Conservation (phyloP, 2,797 vertebrate species). For the Anguilla megastoma region DNA sequence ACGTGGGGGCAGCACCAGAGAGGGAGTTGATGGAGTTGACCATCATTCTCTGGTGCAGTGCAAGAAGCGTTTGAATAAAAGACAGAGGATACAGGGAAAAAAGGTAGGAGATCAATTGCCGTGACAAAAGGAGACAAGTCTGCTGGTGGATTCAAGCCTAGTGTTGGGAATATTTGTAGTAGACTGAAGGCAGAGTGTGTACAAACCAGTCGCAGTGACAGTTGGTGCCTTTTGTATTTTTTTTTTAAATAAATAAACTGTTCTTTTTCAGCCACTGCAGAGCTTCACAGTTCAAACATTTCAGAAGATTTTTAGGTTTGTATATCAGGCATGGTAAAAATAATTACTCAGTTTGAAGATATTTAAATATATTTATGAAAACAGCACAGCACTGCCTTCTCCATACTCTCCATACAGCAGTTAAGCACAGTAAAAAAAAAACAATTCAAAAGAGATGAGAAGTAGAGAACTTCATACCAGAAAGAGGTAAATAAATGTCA, state of each 20-base stretch:
- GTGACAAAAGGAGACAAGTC: slow-evolving; percentile 17
- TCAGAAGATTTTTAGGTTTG: not conserved
- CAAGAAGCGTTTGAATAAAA: not conserved
- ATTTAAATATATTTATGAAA: slow-evolving; percentile 14
- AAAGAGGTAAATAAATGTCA: not conserved
- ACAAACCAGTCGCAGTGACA: not conserved
- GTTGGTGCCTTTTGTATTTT: not conserved
- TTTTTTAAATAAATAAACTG: not conserved
- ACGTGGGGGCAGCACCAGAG: slow-evolving; percentile 34
- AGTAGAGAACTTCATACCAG: not conserved
- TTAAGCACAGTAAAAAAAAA: not conserved
- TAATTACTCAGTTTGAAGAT: not conserved
- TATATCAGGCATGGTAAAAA: not conserved
- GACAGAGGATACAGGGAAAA: not conserved
- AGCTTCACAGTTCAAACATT: not conserved
- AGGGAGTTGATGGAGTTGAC: slow-evolving; percentile 33
- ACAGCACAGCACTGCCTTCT: not conserved
- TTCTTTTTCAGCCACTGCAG: not conserved
- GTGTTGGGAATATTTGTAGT: not conserved
- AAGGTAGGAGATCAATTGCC: not conserved
- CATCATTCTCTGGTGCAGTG: slow-evolving; percentile 7
- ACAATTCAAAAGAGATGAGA: not conserved
- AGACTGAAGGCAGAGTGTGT: not conserved
- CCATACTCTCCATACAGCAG: not conserved
- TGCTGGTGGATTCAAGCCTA: not conserved